phyloP scores from a whole-genome alignment of 2,888 invertebrate genomes.

The Drosophila phalerata region DNA sequence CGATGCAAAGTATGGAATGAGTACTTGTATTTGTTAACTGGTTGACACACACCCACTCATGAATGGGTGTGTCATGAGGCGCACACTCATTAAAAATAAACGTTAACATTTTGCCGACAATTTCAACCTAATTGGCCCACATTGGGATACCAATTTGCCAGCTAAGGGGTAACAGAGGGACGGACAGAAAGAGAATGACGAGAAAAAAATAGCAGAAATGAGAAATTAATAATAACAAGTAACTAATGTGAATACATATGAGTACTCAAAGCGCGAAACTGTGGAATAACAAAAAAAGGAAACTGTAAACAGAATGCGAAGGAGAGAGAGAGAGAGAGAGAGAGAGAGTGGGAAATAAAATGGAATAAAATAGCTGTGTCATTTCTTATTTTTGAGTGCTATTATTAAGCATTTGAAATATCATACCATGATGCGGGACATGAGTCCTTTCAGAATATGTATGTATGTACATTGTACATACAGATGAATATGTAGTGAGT shows the following conservation, averaged over 20 bases:
- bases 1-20: background rate
- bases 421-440: conserved; percentile 78
- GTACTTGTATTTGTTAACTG: conserved; percentile 4
- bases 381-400: conserved; percentile 76
- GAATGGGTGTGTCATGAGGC: conserved; percentile 25
- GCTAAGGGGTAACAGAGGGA: background rate
- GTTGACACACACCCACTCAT: conserved; percentile 37
- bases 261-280: conserved; percentile 20
- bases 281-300: conserved; percentile 12
- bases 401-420: conserved; percentile 80
- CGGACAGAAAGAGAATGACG: background rate
- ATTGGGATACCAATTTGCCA: conserved; percentile 43
- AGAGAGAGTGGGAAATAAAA: conserved; percentile 24
- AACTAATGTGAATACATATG: conserved; percentile 54
- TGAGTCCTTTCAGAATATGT: conserved; percentile 28
- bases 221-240: conserved; percentile 56
- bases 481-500: conserved; percentile 17
- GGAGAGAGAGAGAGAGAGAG: background rate
- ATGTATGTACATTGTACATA: too few relatives aligned
- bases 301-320: background rate
- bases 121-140: conserved; percentile 75
- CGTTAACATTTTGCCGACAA: conserved; percentile 73
- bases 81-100: conserved; percentile 60
- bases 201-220: conserved; percentile 10
- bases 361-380: conserved; percentile 76